Evolutionary conservation across 2,113 vertebrate genomes (phyloP).

Genomic region (Xenopus laevis): DNA sequence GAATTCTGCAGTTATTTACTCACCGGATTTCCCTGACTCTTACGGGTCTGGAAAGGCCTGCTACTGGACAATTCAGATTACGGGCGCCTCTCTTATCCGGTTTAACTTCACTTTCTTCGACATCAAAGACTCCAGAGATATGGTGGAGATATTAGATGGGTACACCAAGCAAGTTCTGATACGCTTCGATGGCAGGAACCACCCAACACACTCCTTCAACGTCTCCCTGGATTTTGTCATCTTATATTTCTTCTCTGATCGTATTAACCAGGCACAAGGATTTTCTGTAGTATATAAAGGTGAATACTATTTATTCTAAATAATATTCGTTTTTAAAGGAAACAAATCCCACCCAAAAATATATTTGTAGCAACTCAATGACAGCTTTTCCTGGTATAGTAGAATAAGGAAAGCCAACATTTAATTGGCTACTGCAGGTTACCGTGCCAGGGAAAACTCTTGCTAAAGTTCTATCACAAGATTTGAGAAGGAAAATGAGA

Average conservation of each 20-base stretch:
- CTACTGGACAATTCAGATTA: slow-evolving; percentile 91
- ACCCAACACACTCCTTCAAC: slow-evolving; percentile 77
- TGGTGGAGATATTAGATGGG: slow-evolving; percentile 92
- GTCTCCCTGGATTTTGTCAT: slow-evolving; percentile 86
- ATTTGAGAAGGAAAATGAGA: no score
- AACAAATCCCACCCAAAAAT: slow-evolving; percentile 1
- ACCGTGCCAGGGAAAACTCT: no score
- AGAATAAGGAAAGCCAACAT: no score
- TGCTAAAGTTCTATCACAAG: no score
- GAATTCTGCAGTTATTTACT: slow-evolving; percentile 83
- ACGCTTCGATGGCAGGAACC: slow-evolving; percentile 83
- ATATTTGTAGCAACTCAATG: neutral
- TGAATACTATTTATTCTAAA: slow-evolving; percentile 46
- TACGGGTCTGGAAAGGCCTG: slow-evolving; percentile 81
- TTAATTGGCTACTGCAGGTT: no score
- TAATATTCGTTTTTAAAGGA: no score
- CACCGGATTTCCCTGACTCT: slow-evolving; percentile 89
- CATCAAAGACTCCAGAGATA: slow-evolving; percentile 88
- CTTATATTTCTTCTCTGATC: slow-evolving; percentile 93
- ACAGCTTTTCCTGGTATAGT: no score
- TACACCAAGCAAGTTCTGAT: slow-evolving; percentile 82
- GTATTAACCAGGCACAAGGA: slow-evolving; percentile 87
- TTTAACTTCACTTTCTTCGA: slow-evolving; percentile 92
- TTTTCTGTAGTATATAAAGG: slow-evolving; percentile 88
- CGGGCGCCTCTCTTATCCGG: slow-evolving; percentile 75